Conservation (phyloP, 2,888 invertebrate genomes). For the Nebria salina region DNA sequence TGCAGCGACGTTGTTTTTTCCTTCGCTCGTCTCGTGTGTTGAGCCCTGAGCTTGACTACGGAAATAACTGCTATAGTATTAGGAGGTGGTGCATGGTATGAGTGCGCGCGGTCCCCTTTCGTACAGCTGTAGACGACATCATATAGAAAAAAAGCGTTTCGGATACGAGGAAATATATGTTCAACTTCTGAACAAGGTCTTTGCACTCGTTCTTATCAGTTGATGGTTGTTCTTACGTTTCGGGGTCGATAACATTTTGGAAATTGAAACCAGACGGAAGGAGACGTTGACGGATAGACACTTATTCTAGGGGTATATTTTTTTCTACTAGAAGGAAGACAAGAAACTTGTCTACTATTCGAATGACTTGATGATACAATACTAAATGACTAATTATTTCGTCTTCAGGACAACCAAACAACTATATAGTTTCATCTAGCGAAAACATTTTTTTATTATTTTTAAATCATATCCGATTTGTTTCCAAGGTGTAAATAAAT, state of each 20-base stretch:
- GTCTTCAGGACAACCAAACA: background rate
- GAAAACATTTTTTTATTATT: too few species aligned
- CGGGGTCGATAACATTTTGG: background rate
- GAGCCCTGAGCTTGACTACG: background rate
- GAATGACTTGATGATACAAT: background rate
- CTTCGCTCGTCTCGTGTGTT: background rate
- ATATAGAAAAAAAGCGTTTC: background rate
- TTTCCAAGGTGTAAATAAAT: too few species aligned
- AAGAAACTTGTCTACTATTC: background rate
- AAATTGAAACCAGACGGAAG: conserved; percentile 1
- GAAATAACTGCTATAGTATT: background rate
- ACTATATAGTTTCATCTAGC: too few species aligned
- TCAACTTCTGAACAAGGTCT: background rate
- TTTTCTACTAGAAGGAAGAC: background rate
- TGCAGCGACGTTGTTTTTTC: background rate
- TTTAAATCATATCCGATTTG: too few species aligned
- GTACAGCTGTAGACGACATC: background rate
- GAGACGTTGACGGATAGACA: background rate
- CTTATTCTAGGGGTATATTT: background rate
- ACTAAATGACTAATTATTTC: background rate
- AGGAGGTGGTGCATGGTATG: background rate
- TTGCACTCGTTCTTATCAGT: background rate
- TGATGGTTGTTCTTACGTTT: background rate
- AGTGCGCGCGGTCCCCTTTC: background rate
- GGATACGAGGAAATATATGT: background rate